Conservation (phyloP, 2,888 invertebrate species). For the Gymnoscelis rufifasciata region DNA sequence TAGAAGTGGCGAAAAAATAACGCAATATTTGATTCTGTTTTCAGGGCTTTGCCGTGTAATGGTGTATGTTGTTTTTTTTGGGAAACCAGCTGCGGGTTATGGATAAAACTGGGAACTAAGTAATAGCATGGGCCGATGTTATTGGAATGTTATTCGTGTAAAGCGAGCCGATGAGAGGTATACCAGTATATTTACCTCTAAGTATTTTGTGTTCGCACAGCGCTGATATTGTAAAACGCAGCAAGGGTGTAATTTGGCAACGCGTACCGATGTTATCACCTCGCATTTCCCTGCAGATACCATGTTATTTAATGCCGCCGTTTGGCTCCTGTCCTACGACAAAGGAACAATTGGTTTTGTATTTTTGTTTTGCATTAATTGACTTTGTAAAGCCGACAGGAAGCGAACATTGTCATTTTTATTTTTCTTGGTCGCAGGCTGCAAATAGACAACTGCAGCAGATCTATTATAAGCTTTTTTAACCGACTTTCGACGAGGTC, state of each 20-base stretch:
- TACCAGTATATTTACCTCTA: neutral
- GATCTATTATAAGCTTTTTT: no score
- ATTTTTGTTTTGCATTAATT: conserved; percentile 44
- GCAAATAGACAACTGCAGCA: no score
- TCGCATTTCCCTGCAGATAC: conserved; percentile 68
- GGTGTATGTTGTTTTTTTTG: conserved; percentile 2
- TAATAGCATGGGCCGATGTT: neutral
- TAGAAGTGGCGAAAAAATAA: neutral
- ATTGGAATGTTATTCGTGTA: conserved; percentile 2
- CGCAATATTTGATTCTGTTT: neutral
- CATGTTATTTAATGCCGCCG: conserved; percentile 66
- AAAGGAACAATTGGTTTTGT: conserved; percentile 42
- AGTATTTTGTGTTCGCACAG: conserved; percentile 21
- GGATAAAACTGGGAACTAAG: conserved; percentile 5
- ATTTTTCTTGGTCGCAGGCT: no score
- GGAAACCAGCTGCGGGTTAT: neutral
- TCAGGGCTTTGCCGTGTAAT: neutral
- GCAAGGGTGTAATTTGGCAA: conserved; percentile 74
- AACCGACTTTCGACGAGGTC: no score
- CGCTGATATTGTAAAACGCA: conserved; percentile 62
- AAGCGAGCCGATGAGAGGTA: neutral
- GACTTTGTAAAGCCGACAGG: conserved; percentile 23
- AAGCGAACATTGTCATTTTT: no score
- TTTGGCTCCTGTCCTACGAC: conserved; percentile 56
- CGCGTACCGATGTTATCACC: conserved; percentile 65